A percentile compares a stretch with the other conserved stretches of the same genome.
phyloP scores from a whole-genome alignment of 2,888 invertebrate genomes.

The Amphipyra tragopoginis region DNA sequence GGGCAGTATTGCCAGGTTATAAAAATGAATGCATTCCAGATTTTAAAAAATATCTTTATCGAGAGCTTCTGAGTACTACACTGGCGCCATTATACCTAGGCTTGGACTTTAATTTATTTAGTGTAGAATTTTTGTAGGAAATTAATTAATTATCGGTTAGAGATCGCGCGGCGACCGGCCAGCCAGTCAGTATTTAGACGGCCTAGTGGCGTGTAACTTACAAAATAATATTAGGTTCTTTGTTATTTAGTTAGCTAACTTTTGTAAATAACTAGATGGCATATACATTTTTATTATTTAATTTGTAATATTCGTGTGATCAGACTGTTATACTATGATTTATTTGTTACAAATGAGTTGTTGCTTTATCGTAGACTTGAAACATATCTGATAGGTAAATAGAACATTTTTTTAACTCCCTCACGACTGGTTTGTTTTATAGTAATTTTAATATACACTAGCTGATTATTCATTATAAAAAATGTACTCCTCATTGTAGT shows the following conservation, averaged over 20 bases:
- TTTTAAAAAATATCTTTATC: slow-evolving; percentile 59
- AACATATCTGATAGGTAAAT: slow-evolving; percentile 85
- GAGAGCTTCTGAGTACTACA: slow-evolving; percentile 58
- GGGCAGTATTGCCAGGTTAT: slow-evolving; percentile 62
- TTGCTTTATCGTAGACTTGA: slow-evolving; percentile 85
- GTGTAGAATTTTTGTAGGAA: slow-evolving; percentile 71
- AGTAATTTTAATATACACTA: slow-evolving; percentile 66
- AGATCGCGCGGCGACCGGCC: slow-evolving; percentile 71
- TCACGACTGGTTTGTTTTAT: slow-evolving; percentile 74
- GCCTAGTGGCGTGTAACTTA: slow-evolving; percentile 78
- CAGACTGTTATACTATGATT: slow-evolving; percentile 89
- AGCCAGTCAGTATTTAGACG: slow-evolving; percentile 87
- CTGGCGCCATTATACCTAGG: slow-evolving; percentile 56
- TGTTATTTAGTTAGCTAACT: slow-evolving; percentile 90
- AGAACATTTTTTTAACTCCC: slow-evolving; percentile 68
- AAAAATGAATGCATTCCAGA: slow-evolving; percentile 84
- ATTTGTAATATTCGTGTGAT: slow-evolving; percentile 89
- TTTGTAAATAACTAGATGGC: slow-evolving; percentile 89
- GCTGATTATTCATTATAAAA: slow-evolving; percentile 57
- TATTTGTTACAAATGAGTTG: slow-evolving; percentile 88
- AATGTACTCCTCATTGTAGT: slow-evolving; percentile 73
- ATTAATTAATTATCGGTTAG: slow-evolving; percentile 58
- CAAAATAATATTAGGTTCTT: slow-evolving; percentile 86
- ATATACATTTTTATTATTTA: slow-evolving; percentile 87
- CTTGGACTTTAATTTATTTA: slow-evolving; percentile 76